Evolutionary conservation across 2,113 vertebrate genomes (phyloP).

Genomic region (Peromyscus leucopus): DNA sequence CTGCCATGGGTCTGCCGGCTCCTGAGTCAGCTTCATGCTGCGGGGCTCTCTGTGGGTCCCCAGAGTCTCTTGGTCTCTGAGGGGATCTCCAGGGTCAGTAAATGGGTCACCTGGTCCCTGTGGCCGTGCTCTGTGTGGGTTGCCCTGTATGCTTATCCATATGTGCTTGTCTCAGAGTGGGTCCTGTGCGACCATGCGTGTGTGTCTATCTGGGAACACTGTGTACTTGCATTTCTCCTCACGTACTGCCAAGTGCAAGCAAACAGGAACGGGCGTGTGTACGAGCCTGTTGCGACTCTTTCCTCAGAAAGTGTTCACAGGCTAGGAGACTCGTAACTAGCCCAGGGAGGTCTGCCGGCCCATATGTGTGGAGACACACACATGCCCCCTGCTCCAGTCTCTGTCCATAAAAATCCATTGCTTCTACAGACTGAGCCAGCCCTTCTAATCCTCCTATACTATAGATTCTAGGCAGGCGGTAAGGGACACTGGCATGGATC

Average conservation of each 20-base stretch:
- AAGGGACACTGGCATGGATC: background rate
- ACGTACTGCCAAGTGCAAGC: background rate
- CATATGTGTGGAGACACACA: background rate
- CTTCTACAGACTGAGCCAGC: background rate
- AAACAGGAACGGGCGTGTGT: background rate
- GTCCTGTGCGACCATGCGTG: background rate
- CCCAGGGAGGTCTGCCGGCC: background rate
- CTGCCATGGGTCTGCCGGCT: background rate
- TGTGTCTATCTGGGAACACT: rapidly evolving
- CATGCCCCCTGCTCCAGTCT: background rate
- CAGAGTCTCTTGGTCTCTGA: background rate
- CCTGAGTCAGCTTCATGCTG: background rate
- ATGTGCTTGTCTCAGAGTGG: background rate
- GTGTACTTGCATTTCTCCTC: background rate
- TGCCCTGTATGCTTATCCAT: background rate
- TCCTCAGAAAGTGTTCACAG: background rate
- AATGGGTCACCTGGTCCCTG: rapidly evolving
- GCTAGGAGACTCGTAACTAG: background rate
- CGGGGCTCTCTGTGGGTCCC: background rate
- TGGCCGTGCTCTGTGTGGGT: background rate
- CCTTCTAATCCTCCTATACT: background rate
- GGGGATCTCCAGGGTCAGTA: background rate
- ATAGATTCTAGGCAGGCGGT: background rate
- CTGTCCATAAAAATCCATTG: background rate
- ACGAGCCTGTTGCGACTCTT: background rate